A percentile compares a stretch with the other conserved stretches of the same genome.
phyloP scores from a whole-genome alignment of 1,140 invertebrate species.

The Drosophila prosaltans region DNA sequence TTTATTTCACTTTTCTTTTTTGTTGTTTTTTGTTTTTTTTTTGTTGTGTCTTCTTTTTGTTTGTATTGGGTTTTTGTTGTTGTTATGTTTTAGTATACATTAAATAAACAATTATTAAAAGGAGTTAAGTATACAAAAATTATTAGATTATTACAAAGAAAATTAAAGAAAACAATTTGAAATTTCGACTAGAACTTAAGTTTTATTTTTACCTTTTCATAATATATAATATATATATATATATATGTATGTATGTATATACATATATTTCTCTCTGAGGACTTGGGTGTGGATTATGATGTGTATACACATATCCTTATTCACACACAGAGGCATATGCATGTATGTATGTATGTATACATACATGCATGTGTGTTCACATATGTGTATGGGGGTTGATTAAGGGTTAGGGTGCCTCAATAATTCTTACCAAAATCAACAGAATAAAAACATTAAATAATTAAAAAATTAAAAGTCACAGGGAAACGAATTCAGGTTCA shows the following conservation, averaged over 20 bases:
- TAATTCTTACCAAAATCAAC: conserved; percentile 30
- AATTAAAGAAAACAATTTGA: conserved; percentile 67
- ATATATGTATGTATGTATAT: conserved; percentile 46
- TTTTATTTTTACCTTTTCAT: conserved; percentile 49
- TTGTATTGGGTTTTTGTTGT: conserved; percentile 42
- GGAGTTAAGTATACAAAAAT: conserved; percentile 31
- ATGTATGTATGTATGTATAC: conserved; percentile 10
- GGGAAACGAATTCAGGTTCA: background rate
- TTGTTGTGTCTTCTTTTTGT: conserved; percentile 34
- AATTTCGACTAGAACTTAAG: conserved; percentile 83
- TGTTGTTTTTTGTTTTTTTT: conserved; percentile 47
- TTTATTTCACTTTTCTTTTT: conserved; percentile 75
- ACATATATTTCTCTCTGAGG: conserved; percentile 32
- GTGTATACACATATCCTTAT: conserved; percentile 58
- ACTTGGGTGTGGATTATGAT: conserved; percentile 24
- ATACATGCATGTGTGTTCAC: conserved; percentile 19
- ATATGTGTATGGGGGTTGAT: conserved; percentile 37
- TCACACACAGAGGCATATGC: conserved; percentile 26
- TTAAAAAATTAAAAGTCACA: background rate
- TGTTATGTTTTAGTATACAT: conserved; percentile 65
- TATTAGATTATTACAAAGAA: conserved; percentile 27
- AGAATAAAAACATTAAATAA: conserved; percentile 4
- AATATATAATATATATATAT: conserved; percentile 47
- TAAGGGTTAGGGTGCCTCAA: conserved; percentile 42
- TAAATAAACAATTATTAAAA: conserved; percentile 65